These are phyloP conservation scores for Patella ulyssiponensis DNA, from an alignment of 2,888 invertebrate genomes.

Conservation along the genomic window DNA sequence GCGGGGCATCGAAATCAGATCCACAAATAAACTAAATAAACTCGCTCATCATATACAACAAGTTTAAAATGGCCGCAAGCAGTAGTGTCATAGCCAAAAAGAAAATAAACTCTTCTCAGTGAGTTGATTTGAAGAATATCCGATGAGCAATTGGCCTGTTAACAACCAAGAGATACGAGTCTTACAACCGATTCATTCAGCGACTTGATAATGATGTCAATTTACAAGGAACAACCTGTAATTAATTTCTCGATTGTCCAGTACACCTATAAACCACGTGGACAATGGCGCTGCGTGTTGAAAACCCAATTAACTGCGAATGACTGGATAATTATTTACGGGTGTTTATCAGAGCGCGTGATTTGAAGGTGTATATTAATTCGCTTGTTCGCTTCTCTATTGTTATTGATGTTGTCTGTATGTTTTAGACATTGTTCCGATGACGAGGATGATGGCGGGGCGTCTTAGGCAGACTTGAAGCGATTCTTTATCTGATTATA, in stretches of 20 bases:
- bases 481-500: too few species aligned
- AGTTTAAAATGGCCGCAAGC: slow-evolving; percentile 6
- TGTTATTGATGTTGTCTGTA: slow-evolving; percentile 3
- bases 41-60: background rate
- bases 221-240: slow-evolving; percentile 1
- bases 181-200: background rate
- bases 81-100: slow-evolving; percentile 9
- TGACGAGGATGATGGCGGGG: background rate
- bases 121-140: slow-evolving; percentile 1
- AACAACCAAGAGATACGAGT: slow-evolving; percentile 2
- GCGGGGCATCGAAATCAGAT: slow-evolving; percentile 6
- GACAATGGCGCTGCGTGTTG: background rate
- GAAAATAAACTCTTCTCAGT: slow-evolving; percentile 1
- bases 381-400: slow-evolving; percentile 1
- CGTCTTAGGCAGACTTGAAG: too few species aligned
- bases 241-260: slow-evolving; percentile 11
- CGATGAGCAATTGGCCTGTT: background rate
- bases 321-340: background rate
- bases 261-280: background rate
- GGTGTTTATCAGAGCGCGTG: background rate
- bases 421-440: background rate
- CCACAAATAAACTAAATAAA: slow-evolving; percentile 6
- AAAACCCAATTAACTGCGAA: background rate
- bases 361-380: background rate
- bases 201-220: slow-evolving; percentile 12